Base-by-base conservation (phyloP, 2,797 vertebrate species). In the Chelon auratus region DNA sequence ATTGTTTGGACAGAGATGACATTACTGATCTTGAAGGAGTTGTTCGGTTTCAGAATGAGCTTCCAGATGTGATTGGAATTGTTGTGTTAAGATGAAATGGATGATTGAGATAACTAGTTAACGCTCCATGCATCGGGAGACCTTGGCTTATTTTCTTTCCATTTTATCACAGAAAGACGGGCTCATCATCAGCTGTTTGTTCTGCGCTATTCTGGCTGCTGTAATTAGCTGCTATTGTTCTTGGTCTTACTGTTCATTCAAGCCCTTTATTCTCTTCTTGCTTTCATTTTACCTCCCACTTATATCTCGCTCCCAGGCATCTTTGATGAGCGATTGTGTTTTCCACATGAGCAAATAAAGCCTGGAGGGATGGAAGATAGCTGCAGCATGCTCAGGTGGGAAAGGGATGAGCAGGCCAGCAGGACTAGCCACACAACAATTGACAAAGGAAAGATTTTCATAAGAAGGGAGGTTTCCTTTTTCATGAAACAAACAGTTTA, bases 311-410 rank as follows among this genome's bases (percentile, higher is more conserved):
- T 78, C 82, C 69, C 66, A 65, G 85, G 81, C 75, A 78, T 82
- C 83, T 89, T 83, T 90, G 88, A 92, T 87, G 87, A 92, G 87
- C 37, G 69, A 90, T 88, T 89, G 84, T 88, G 80, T 80, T 84
- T 82, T 78, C 67, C 69, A 79, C 82, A 80, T 64, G 55, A 83
- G 80, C 81, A 82, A 90, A 91, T 83, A 76, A 81, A 86, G 84
- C 87, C 82, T 63, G 67, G 58, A 80, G 86, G 80, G 75, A 69
- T 74, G 76, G 48, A 72, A 67, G 65, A 85, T 73, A 88, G 79
- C 69, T 78, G 62, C 62, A 61, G 62, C 74, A 73, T 48, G 63
- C 42, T 81, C 81, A 86, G 82, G 80, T 84, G 75, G 75, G 59
- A 71, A 78, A 61, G 26, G n/a, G 54, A 79, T 55, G 82, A 82